Evolutionary conservation across 2,888 invertebrate species (phyloP).

Genomic region (Euproctis similis): DNA sequence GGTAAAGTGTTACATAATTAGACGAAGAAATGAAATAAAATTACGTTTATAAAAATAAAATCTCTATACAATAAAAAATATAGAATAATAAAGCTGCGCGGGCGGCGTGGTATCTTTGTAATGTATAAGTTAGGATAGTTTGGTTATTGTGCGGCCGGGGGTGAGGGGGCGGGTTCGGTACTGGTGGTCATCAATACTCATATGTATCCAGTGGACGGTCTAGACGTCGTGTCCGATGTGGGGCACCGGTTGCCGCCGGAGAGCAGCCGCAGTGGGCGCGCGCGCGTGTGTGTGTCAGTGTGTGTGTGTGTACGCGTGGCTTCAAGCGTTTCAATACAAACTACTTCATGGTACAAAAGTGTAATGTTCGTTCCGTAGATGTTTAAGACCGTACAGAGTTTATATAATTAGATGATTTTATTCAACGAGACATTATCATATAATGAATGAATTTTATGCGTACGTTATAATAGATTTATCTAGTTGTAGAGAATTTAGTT

Average conservation of each 20-base stretch:
- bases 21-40: constrained; percentile 54
- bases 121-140: constrained; percentile 50
- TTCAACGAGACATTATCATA: constrained; percentile 35
- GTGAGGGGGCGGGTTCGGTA: constrained; percentile 21
- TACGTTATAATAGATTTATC: constrained; percentile 33
- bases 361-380: constrained; percentile 70
- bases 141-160: constrained; percentile 8
- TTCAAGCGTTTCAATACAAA: constrained; percentile 59
- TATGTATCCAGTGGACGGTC: too few species aligned
- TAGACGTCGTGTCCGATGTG: too few species aligned
- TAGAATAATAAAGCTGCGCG: constrained; percentile 47
- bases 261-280: background rate
- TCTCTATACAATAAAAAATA: constrained; percentile 57
- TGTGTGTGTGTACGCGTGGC: constrained; percentile 42
- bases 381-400: constrained; percentile 65
- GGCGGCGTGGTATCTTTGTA: constrained; percentile 40
- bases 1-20: constrained; percentile 55
- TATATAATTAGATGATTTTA: constrained; percentile 46
- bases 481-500: constrained; percentile 38
- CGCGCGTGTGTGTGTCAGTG: constrained; percentile 2
- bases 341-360: constrained; percentile 68
- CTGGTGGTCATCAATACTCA: constrained; percentile 35
- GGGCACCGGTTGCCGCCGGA: too few species aligned
- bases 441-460: constrained; percentile 32
- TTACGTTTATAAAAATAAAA: constrained; percentile 53